Evolutionary conservation across 1,140 invertebrate species (phyloP), one percentile per base, ranked within the genome.

Genomic region (Pentalonia nigronervosa): DNA sequence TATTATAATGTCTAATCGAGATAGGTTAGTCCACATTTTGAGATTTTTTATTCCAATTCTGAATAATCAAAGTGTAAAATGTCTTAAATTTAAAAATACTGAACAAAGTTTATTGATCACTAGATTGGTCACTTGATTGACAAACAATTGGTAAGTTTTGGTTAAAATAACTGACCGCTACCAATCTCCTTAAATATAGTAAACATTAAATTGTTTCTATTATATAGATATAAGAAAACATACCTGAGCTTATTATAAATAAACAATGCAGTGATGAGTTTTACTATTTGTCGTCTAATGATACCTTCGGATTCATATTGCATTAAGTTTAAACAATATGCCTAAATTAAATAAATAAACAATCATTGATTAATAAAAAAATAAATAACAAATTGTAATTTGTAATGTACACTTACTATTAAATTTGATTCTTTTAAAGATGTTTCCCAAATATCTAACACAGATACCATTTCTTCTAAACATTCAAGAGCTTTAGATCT

Each of bases 401-500:
- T 17, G 11, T 76, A 81, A 36, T 83, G 60, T 41, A 41, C 2
- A 50, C 67, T 93, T 45, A 93, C 91, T 21, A 93, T 41, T 93
- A 93, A 53, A 86, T 86, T 36, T n/a, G 91, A 50, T 17, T 86
- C 76, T 84, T 93, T 93, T 86, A 93, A 84, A 17, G 48, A 84
- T 53, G n/a, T 30, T 50, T 48, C 48, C 48, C 91, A 81, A 53
- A 93, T 53, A 21, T 84, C 76, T 53, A 7, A 17, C 20, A 93
- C 30, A 25, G 91, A 83, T 7, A 93, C 81, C 91, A 93, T 93
- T 41, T 93, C 41, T 86, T 53, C 48, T 84, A 93, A 53, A 86
- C 91, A 93, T 93, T 93, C 91, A n/a, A 93, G n/a, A 30, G 91
- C 91, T 93, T 93, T 93, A 56, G 91, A 25, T 93, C 34, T 84